Evolutionary conservation across 2,113 vertebrate genomes (phyloP), one percentile per base, ranked within the genome.

Genomic region (Platichthys flesus): DNA sequence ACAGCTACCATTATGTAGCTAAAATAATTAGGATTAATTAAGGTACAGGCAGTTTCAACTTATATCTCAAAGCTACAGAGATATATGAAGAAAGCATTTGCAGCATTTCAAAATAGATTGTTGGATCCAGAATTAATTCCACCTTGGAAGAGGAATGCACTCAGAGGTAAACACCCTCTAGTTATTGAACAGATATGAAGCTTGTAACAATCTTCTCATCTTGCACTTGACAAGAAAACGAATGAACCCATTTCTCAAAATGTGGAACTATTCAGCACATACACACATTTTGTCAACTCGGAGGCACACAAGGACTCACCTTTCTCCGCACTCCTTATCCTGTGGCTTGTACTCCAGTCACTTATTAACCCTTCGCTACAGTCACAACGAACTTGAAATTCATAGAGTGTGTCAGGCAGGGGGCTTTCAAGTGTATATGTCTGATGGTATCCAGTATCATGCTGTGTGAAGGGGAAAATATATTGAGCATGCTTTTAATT

Each of bases 321-420:
- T 4, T 62, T 81, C n/a, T 92, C 85, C 3, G 18, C 68, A 0
- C 83, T 95, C 58, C 10, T 67, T 62, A 91, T 55, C 21, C 7
- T 55, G 12, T 86, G 71, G 21, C 24, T 21, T 3, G 37, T 18
- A 55, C 93, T 96, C 95, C 94, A 95, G 35, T 93, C 67, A 57
- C 96, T 94, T 85, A 45, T 90, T 6, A 92, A 10, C 67, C 66
- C 1, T 15, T 5, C 28, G 5, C 0, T 12, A 64, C 88, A 93
- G 4, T 24, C 28, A 61, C 96, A 97, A 24, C 90, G 92, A 16
- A 94, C 94, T 1, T 83, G 91, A 76, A 96, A 87, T 56, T 86
- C 74, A 26, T 96, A 96, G 18, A 16, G 15, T 0, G 86, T 91
- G 85, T 81, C 78, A 0, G 87, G 86, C 54, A 82, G 71, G 4